phyloP scores from a whole-genome alignment of 1,140 invertebrate species.

The Macrobrachium rosenbergii region DNA sequence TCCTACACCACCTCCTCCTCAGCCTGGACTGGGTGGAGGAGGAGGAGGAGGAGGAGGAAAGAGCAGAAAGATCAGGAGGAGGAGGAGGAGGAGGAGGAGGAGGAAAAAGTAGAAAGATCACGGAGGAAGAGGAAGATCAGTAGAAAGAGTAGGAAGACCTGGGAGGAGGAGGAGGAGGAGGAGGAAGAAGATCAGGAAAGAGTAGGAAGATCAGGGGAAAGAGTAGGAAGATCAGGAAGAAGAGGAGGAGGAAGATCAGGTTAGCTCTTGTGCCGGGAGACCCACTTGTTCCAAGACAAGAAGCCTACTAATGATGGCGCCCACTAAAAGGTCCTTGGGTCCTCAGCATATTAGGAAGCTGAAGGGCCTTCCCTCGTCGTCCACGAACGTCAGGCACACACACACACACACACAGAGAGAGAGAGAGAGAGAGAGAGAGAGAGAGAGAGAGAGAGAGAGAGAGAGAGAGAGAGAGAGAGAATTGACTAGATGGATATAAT shows the following conservation, averaged over 20 bases:
- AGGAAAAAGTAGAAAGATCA: not conserved
- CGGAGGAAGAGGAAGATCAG: not conserved
- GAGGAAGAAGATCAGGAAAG: too few relatives aligned
- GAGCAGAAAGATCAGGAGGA: not conserved
- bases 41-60: too few relatives aligned
- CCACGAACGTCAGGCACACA: not conserved
- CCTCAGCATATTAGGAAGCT: not conserved
- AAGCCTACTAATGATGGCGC: too few relatives aligned
- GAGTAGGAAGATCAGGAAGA: not conserved
- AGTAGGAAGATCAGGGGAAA: too few relatives aligned
- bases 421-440: slow-evolving; percentile 3
- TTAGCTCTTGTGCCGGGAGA: too few relatives aligned
- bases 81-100: slow-evolving; percentile 5
- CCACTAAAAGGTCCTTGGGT: not conserved
- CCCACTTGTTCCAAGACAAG: too few relatives aligned
- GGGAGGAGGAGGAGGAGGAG: not conserved
- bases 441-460: slow-evolving; percentile 20
- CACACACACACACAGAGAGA: too few relatives aligned
- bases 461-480: not conserved
- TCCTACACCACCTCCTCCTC: not conserved
- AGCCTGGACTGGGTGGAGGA: not conserved
- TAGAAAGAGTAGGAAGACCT: not conserved
- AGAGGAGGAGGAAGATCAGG: slow-evolving; percentile 1
- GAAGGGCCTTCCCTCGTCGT: too few relatives aligned
- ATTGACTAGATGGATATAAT: not conserved